Conservation (phyloP, 92 coral and sea anemone genomes). For the Actinostola sp. region DNA sequence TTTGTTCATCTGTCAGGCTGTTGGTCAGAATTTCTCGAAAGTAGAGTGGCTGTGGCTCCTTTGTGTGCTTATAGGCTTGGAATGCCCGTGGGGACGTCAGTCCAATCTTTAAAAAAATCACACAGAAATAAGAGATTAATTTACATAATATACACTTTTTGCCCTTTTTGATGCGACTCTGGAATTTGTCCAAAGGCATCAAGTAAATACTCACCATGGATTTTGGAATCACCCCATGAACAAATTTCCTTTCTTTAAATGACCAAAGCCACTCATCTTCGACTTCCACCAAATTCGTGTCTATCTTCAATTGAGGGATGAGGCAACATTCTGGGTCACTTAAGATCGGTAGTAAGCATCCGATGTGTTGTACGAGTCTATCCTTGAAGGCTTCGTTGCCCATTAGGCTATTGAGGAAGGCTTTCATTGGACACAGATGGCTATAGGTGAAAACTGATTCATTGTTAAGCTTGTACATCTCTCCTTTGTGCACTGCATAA, state of each 20-base stretch:
- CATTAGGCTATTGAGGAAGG: slow-evolving; percentile 47
- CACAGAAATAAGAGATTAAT: too few relatives aligned
- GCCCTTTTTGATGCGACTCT: too few relatives aligned
- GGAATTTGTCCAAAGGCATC: too few relatives aligned
- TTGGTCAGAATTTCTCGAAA: slow-evolving; percentile 11
- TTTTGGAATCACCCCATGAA: slow-evolving; percentile 9
- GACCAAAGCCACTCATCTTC: slow-evolving; percentile 41
- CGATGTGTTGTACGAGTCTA: slow-evolving; percentile 42
- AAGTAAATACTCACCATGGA: slow-evolving; percentile 12
- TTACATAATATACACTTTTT: neutral
- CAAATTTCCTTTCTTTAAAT: slow-evolving; percentile 12
- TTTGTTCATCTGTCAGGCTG: slow-evolving; percentile 17
- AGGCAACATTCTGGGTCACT: slow-evolving; percentile 35
- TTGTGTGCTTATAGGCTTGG: neutral
- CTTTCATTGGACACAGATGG: slow-evolving; percentile 40
- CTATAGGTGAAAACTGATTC: slow-evolving; percentile 19
- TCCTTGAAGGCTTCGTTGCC: slow-evolving; percentile 45
- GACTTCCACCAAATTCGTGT: slow-evolving; percentile 38
- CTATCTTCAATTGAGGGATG: slow-evolving; percentile 24
- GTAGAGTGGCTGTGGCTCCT: slow-evolving; percentile 20
- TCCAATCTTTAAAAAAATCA: slow-evolving; percentile 7
- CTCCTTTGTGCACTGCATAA: slow-evolving; percentile 31
- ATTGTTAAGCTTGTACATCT: slow-evolving; percentile 21
- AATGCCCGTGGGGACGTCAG: slow-evolving; percentile 4
- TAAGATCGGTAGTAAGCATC: slow-evolving; percentile 32